phyloP scores from a whole-genome alignment of 2,113 vertebrate species.

The Oryctolagus cuniculus region DNA sequence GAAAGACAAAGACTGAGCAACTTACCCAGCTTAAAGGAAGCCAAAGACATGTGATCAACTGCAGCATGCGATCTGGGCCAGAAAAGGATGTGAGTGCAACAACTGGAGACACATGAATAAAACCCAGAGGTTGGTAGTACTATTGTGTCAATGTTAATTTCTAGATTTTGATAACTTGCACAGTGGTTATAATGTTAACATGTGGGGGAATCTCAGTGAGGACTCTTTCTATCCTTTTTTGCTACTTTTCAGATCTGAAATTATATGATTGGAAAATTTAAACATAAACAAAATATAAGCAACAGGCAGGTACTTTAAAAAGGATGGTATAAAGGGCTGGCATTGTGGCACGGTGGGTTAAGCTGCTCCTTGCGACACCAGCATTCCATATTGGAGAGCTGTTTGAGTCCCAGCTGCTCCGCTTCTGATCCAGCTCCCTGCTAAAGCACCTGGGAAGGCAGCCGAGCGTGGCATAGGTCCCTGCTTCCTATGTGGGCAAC shows the following conservation, averaged over 20 bases:
- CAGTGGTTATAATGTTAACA: background rate
- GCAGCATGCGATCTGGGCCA: background rate
- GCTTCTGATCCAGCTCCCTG: no score
- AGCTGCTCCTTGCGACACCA: no score
- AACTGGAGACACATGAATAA: background rate
- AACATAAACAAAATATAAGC: background rate
- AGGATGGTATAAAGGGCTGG: no score
- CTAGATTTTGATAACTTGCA: background rate
- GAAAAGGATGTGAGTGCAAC: background rate
- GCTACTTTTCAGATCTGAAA: slow-evolving; percentile 16
- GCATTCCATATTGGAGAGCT: no score
- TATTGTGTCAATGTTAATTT: background rate
- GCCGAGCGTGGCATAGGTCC: no score
- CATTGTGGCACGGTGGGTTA: no score
- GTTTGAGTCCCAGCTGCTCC: no score
- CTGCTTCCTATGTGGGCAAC: no score
- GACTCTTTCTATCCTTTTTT: background rate
- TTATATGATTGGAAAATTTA: background rate
- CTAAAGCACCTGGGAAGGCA: no score
- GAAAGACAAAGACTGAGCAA: background rate
- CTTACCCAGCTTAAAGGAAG: background rate
- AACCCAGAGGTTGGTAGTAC: background rate
- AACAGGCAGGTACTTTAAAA: background rate
- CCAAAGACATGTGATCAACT: background rate
- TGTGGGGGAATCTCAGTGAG: background rate